Evolutionary conservation across 92 coral and sea anemone genomes (phyloP).

Genomic region (Blastomussa wellsi): DNA sequence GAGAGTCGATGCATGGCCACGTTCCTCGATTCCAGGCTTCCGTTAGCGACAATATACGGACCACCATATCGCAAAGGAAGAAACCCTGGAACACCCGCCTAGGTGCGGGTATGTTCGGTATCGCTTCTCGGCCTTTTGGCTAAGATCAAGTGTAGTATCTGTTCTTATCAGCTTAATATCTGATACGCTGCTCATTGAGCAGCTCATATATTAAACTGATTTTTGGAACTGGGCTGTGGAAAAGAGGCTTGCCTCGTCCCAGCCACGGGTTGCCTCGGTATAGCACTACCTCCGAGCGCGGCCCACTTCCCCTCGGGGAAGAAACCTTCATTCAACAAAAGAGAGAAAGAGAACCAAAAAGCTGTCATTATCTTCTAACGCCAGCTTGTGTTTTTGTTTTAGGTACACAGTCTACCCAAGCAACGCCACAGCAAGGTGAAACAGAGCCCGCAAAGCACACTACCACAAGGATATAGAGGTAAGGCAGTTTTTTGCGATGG

Average conservation of each 20-base stretch:
- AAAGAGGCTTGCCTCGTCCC: conserved; percentile 81
- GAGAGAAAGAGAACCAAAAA: no score
- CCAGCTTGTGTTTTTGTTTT: no score
- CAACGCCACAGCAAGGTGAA: no score
- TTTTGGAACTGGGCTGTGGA: conserved; percentile 79
- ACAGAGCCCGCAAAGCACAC: no score
- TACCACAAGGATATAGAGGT: no score
- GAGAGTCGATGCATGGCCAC: no score
- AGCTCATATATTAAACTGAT: conserved; percentile 83
- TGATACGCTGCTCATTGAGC: conserved; percentile 68
- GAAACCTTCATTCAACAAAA: neutral
- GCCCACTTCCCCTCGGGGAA: conserved; percentile 58
- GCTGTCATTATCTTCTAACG: no score
- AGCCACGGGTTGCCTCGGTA: conserved; percentile 83
- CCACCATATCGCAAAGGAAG: no score
- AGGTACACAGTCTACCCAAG: no score
- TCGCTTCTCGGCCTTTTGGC: conserved; percentile 98
- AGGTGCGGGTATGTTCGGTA: neutral
- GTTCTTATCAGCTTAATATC: conserved; percentile 87
- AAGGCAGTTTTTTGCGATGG: no score
- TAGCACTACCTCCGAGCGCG: conserved; percentile 79
- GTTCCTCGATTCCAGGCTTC: no score
- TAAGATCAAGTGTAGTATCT: conserved; percentile 91
- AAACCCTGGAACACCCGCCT: neutral
- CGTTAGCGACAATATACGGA: no score